Conservation (phyloP, 2,888 invertebrate genomes). For the Drosophila longiperda region DNA sequence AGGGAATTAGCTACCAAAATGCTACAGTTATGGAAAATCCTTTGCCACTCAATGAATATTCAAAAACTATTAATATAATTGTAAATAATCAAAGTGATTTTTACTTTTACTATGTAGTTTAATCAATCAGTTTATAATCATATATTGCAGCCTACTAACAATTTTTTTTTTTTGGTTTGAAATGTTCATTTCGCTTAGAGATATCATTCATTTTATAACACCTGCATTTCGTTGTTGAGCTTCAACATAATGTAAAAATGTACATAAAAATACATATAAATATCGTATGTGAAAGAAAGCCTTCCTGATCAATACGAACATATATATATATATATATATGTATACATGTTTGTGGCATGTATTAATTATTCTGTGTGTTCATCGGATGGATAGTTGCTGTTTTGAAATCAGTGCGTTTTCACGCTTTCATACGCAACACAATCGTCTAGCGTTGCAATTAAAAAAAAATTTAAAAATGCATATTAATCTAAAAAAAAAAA, state of each 20-base stretch:
- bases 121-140: not conserved
- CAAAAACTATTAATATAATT: not conserved
- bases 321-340: not conserved
- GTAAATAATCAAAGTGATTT: not conserved
- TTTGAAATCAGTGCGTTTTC: constrained; percentile 53
- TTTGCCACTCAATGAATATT: not conserved
- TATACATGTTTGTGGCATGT: not conserved
- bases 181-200: too few relatives aligned
- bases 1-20: not conserved
- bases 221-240: not conserved
- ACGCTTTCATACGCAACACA: constrained; percentile 61
- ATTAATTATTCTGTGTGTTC: constrained; percentile 13
- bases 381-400: constrained; percentile 35
- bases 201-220: not conserved
- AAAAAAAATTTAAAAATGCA: constrained; percentile 22
- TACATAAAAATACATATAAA: not conserved
- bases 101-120: not conserved
- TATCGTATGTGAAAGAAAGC: not conserved
- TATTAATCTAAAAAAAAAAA: not conserved
- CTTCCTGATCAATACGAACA: constrained; percentile 3
- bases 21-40: not conserved
- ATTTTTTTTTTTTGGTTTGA: not conserved
- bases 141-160: not conserved
- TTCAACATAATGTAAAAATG: not conserved
- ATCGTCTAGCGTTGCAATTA: constrained; percentile 22